A percentile compares a stretch with the other conserved stretches of the same genome.
phyloP scores from a whole-genome alignment of 1,140 invertebrate genomes.

The Camponotus floridanus region DNA sequence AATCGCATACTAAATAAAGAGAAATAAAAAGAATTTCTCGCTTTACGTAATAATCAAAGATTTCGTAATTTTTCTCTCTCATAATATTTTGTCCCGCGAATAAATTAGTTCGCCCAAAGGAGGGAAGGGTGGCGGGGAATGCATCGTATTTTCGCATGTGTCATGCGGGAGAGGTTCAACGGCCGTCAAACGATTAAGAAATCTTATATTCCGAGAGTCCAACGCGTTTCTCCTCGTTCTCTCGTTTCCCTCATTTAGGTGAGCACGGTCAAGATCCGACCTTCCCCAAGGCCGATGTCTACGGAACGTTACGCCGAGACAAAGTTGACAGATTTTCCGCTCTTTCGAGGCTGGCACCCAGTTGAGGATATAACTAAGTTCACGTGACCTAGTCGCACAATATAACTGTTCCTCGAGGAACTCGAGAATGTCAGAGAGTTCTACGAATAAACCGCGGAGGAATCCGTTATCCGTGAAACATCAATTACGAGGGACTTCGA shows the following conservation, averaged over 20 bases:
- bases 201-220: conserved; percentile 23
- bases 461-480: conserved; percentile 59
- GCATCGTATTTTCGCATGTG: not conserved
- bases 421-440: conserved; percentile 55
- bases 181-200: conserved; percentile 22
- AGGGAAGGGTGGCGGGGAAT: not conserved
- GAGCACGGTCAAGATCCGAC: conserved; percentile 61
- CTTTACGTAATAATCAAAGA: not conserved
- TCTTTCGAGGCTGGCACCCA: conserved; percentile 36
- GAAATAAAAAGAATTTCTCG: not conserved
- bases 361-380: not conserved
- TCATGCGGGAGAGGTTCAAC: not conserved
- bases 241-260: conserved; percentile 57
- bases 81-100: not conserved
- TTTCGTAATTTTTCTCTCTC: not conserved
- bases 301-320: not conserved
- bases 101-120: not conserved
- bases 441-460: conserved; percentile 21
- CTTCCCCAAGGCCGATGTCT: conserved; percentile 71
- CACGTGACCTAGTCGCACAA: conserved; percentile 14
- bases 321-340: conserved; percentile 48
- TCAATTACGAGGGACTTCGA: conserved; percentile 14
- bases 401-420: conserved; percentile 63
- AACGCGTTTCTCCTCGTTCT: conserved; percentile 35
- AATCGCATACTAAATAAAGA: not conserved